A percentile compares a stretch with the other conserved stretches of the same genome.
phyloP scores from a whole-genome alignment of 2,888 invertebrate species.

The Ophraella communa region DNA sequence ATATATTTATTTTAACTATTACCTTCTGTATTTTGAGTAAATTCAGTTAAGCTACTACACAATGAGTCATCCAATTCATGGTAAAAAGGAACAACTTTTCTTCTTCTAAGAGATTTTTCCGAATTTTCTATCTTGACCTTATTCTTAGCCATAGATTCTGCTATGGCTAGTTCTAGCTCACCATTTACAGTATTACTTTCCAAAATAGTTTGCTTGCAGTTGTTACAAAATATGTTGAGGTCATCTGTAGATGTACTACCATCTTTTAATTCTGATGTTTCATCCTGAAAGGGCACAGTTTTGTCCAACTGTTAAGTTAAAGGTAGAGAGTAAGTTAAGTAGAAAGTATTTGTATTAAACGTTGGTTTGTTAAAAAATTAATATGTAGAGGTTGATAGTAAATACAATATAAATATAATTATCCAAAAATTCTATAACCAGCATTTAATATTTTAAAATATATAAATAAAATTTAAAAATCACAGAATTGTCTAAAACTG shows the following conservation, averaged over 20 bases:
- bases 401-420: too few species aligned
- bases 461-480: too few species aligned
- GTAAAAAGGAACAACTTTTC: slow-evolving; percentile 49
- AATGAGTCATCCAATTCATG: slow-evolving; percentile 54
- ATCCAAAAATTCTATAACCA: too few species aligned
- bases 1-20: too few species aligned
- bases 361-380: too few species aligned
- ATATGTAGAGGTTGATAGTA: too few species aligned
- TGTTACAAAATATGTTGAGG: slow-evolving; percentile 46
- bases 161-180: slow-evolving; percentile 52
- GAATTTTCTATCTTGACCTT: slow-evolving; percentile 44
- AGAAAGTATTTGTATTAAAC: too few species aligned
- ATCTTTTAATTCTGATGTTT: slow-evolving; percentile 43
- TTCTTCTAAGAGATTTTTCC: slow-evolving; percentile 43
- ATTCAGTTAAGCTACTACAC: slow-evolving; percentile 52
- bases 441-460: too few species aligned
- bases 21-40: slow-evolving; percentile 48
- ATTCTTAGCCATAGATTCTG: slow-evolving; percentile 50
- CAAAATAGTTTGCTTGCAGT: slow-evolving; percentile 47
- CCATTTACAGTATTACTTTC: slow-evolving; percentile 48
- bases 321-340: not conserved
- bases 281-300: slow-evolving; percentile 32
- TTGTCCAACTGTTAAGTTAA: not conserved
- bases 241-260: slow-evolving; percentile 50
- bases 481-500: too few species aligned